phyloP scores from a whole-genome alignment of 2,888 invertebrate genomes.

The Ischnus inquisitorius region DNA sequence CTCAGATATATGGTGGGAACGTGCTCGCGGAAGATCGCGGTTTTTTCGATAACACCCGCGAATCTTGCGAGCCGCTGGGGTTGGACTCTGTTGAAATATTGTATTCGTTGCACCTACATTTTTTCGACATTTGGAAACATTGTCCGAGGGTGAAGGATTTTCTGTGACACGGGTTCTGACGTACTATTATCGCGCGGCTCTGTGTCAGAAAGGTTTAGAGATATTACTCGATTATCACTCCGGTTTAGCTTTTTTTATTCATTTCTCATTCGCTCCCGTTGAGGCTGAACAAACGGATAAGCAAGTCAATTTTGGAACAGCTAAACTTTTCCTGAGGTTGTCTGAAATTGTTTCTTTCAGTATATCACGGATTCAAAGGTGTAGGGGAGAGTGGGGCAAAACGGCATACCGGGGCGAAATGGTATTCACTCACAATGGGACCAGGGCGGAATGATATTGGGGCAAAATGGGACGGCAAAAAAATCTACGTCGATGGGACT shows the following conservation, averaged over 20 bases:
- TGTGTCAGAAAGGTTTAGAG: constrained; percentile 32
- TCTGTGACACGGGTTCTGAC: constrained; percentile 66
- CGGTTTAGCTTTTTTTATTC: constrained; percentile 8
- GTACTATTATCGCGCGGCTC: constrained; percentile 53
- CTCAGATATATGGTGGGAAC: constrained; percentile 14
- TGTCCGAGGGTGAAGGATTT: constrained; percentile 59
- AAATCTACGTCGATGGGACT: too few species aligned
- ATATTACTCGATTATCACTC: constrained; percentile 52
- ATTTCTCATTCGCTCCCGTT: neutral
- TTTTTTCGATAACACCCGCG: constrained; percentile 14
- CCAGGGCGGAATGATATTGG: too few species aligned
- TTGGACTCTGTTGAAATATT: constrained; percentile 38
- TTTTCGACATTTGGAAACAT: constrained; percentile 39
- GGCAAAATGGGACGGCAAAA: too few species aligned
- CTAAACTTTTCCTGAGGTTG: neutral
- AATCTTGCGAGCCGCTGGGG: constrained; percentile 45
- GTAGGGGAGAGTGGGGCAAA: too few species aligned
- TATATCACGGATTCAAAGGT: too few species aligned
- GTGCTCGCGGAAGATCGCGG: constrained; percentile 15
- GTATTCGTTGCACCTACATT: constrained; percentile 51
- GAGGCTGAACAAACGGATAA: neutral
- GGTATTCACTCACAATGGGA: too few species aligned
- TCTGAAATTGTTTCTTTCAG: too few species aligned
- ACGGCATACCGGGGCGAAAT: too few species aligned
- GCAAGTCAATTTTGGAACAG: neutral